Conservation (phyloP, 1,140 invertebrate genomes). For the Drosophila virilis region DNA sequence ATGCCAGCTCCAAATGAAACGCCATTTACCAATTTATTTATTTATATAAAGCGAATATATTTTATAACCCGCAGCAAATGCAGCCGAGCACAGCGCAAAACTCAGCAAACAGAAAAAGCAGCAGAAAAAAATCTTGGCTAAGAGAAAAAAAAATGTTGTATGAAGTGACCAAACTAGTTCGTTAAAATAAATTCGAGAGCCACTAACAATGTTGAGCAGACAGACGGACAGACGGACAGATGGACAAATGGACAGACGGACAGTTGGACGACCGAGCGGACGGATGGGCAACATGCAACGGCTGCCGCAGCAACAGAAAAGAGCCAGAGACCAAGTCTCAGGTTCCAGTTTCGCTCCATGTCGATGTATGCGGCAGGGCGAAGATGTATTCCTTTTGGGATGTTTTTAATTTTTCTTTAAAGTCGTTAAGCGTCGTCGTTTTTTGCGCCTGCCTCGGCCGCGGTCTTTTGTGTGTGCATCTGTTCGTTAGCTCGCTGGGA, state of each 20-base stretch:
- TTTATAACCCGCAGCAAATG: slow-evolving; percentile 78
- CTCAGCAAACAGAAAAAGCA: slow-evolving; percentile 3
- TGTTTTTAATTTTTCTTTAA: slow-evolving; percentile 83
- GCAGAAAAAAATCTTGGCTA: slow-evolving; percentile 26
- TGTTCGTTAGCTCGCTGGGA: slow-evolving; percentile 62
- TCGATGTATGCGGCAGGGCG: slow-evolving; percentile 73
- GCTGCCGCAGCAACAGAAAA: slow-evolving; percentile 22
- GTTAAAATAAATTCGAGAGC: slow-evolving; percentile 83
- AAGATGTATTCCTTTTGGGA: slow-evolving; percentile 83
- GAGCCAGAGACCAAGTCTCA: slow-evolving; percentile 17
- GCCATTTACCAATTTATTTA: slow-evolving; percentile 83
- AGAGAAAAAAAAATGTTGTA: slow-evolving; percentile 71
- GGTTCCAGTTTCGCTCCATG: slow-evolving; percentile 44
- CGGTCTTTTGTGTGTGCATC: slow-evolving; percentile 43
- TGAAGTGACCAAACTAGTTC: slow-evolving; percentile 83
- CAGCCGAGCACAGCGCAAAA: slow-evolving; percentile 32
- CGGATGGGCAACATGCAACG: slow-evolving; percentile 73
- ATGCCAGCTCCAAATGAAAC: slow-evolving; percentile 67
- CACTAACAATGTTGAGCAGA: slow-evolving; percentile 78
- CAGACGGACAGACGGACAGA: slow-evolving; percentile 43
- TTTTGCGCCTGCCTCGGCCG: slow-evolving; percentile 49
- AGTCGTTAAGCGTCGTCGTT: slow-evolving; percentile 79
- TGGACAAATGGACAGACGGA: slow-evolving; percentile 37
- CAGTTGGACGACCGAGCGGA: slow-evolving; percentile 30
- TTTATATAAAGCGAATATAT: slow-evolving; percentile 83